Evolutionary conservation across 1,140 invertebrate genomes (phyloP), one percentile per base, ranked within the genome.

Genomic region (Anastrepha ludens): DNA sequence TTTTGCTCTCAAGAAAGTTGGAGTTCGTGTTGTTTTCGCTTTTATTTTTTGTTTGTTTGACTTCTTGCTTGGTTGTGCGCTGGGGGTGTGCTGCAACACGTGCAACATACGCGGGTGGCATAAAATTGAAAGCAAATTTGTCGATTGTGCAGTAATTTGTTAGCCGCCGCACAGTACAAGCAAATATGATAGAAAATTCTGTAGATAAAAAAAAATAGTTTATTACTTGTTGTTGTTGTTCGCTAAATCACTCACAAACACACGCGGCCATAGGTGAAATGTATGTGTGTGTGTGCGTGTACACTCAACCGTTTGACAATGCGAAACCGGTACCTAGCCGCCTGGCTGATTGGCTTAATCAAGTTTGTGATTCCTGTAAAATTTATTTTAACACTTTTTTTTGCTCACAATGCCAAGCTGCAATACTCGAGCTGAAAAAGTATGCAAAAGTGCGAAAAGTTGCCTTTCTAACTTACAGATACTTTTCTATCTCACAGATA

Each of bases 41-140:
- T 9, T 55, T 55, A 17, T n/a, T 55, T 20, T 55, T 20, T 81
- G 8, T n/a, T 67, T 47, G 13, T 74, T 74, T 70, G 65, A 70
- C 41, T 74, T 74, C 70, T 74, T 47, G 44, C 44, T 29, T 11
- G 47, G n/a, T 5, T 81, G 60, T 62, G 47, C 74, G 70, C 17
- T 50, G 29, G 29, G 29, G 29, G 29, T 29, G 29, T 29, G 29
- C 29, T 29, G 29, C 29, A 29, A 13, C 41, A 67, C 67, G 67
- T 81, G 44, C 74, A 81, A 55, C 74, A 55, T 6, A 3, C n/a
- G 74, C 50, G 47, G 17, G 17, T 81, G 74, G 74, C 74, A 81
- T 55, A 50, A 81, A 81, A 50, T 47, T 81, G 74, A 47, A 55
- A 29, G 50, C 74, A 29, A 50, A 81, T 81, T 81, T 81, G n/a